A percentile compares a stretch with the other conserved stretches of the same genome.
phyloP scores from a whole-genome alignment of 1,140 invertebrate genomes.

The Neotoxoptera formosana region DNA sequence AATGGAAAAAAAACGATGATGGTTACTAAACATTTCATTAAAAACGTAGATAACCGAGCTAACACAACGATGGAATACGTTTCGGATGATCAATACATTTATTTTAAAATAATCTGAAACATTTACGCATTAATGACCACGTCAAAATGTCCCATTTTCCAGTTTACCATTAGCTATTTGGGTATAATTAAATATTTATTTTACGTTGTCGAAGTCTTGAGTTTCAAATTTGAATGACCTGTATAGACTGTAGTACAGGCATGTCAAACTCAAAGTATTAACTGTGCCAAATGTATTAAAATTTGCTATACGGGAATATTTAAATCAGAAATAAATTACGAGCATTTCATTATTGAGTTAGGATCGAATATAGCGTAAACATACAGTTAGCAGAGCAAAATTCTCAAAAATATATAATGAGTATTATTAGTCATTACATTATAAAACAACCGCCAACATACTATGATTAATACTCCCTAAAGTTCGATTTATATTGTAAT shows the following conservation, averaged over 20 bases:
- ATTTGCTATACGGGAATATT: neutral
- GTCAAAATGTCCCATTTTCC: too few relatives aligned
- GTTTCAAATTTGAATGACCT: neutral
- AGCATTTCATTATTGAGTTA: neutral
- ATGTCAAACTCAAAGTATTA: too few relatives aligned
- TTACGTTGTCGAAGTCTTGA: neutral
- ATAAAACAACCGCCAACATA: neutral
- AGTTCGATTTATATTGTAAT: neutral
- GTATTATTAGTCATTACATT: neutral
- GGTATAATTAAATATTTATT: neutral
- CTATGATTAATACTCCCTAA: neutral
- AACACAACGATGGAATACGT: too few relatives aligned
- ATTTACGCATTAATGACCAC: too few relatives aligned
- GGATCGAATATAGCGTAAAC: neutral
- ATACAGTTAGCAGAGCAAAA: neutral
- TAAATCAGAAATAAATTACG: neutral
- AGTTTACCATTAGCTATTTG: neutral
- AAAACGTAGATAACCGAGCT: too few relatives aligned
- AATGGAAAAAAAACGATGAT: too few relatives aligned
- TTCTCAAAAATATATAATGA: neutral
- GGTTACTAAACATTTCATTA: too few relatives aligned
- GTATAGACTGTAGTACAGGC: too few relatives aligned
- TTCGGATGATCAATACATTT: too few relatives aligned
- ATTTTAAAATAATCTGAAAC: too few relatives aligned
- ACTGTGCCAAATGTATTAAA: too few relatives aligned